These are phyloP conservation scores for Centroberyx gerrardi DNA, from an alignment of 2,797 vertebrate species.

Conservation along the genomic window DNA sequence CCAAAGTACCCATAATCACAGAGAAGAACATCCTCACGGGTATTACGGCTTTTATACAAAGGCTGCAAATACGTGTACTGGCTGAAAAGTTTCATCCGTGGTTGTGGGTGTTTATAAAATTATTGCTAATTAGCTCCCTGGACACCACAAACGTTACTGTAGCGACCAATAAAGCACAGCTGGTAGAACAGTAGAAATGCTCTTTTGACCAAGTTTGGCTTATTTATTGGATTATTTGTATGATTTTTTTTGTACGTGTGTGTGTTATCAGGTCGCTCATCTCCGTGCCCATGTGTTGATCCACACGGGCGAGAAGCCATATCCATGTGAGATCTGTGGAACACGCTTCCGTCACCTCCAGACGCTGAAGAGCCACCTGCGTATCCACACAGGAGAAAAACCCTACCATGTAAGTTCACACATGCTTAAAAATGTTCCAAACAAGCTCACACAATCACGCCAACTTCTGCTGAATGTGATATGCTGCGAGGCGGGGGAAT, in stretches of 20 bases:
- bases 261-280: slow-evolving; percentile 91
- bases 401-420: slow-evolving; percentile 94
- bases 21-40: slow-evolving; percentile 7
- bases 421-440: neutral
- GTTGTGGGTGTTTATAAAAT: neutral
- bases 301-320: slow-evolving; percentile 99
- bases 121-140: neutral
- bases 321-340: slow-evolving; percentile 98
- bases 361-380: slow-evolving; percentile 98
- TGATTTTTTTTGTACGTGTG: neutral
- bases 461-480: too few relatives aligned
- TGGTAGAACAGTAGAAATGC: neutral
- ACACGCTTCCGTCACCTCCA: slow-evolving; percentile 98
- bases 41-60: slow-evolving; percentile 5
- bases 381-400: slow-evolving; percentile 99
- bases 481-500: neutral
- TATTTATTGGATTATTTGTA: neutral
- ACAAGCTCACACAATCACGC: neutral
- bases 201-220: neutral
- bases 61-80: neutral
- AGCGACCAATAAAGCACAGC: too few relatives aligned
- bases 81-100: neutral
- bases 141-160: too few relatives aligned
- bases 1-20: slow-evolving; percentile 2
- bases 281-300: slow-evolving; percentile 98